phyloP scores from a whole-genome alignment of 1,140 invertebrate species.

The Aphelenchoides avenae region DNA sequence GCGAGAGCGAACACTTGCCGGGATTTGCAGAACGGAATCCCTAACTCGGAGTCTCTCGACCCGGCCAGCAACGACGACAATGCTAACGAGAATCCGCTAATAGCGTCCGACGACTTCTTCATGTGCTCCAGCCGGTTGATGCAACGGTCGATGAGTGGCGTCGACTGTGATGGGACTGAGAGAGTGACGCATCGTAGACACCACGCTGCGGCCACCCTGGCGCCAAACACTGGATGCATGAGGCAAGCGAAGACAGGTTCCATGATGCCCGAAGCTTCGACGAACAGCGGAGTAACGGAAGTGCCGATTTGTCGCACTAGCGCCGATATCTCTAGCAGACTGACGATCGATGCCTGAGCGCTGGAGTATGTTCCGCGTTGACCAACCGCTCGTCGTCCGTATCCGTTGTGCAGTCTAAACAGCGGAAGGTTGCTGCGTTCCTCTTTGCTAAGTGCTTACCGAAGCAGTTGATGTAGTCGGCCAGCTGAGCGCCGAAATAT shows the following conservation, averaged over 20 bases:
- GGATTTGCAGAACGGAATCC: constrained; percentile 80
- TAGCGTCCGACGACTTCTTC: constrained; percentile 83
- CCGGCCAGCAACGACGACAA: constrained; percentile 85
- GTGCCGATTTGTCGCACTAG: constrained; percentile 80
- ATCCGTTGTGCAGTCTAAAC: constrained; percentile 45
- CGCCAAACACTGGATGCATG: constrained; percentile 84
- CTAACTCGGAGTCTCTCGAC: constrained; percentile 80
- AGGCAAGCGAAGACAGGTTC: constrained; percentile 74
- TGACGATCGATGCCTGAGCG: constrained; percentile 66
- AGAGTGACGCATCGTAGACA: constrained; percentile 81
- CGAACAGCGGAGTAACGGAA: constrained; percentile 78
- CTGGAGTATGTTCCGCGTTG: constrained; percentile 50
- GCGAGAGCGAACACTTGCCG: constrained; percentile 85
- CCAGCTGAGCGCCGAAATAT: constrained; percentile 83
- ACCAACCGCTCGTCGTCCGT: constrained; percentile 53
- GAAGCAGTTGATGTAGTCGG: constrained; percentile 89
- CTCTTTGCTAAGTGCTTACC: constrained; percentile 60
- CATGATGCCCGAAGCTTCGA: constrained; percentile 73
- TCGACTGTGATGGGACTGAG: constrained; percentile 85
- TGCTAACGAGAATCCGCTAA: constrained; percentile 86
- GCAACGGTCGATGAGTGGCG: constrained; percentile 79
- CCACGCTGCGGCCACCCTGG: constrained; percentile 85
- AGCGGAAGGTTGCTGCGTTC: constrained; percentile 6
- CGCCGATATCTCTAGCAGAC: constrained; percentile 74
- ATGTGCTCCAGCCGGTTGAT: constrained; percentile 69